Base-by-base conservation (phyloP, 2,797 vertebrate genomes). In the Heteromormyrus szaboi region DNA sequence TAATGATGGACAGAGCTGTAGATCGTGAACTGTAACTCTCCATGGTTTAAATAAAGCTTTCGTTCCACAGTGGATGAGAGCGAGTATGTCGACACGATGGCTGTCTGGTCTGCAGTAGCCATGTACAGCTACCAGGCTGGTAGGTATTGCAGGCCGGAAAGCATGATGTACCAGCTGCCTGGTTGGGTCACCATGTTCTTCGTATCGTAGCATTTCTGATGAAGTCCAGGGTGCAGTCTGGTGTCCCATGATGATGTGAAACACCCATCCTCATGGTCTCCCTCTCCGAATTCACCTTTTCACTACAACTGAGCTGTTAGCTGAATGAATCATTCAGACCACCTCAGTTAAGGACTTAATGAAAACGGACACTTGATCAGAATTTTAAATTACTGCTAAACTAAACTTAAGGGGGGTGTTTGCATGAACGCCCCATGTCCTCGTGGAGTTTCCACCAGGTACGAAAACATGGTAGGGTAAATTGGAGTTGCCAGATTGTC, bases 101-200 rank as follows among this genome's bases (percentile, higher is more conserved):
- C 4, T 0, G 93, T 94, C 37, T 33, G 91, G 81, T 94, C 90
- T 0, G 98, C 97, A 0, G 41, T 93, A 33, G 98, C 98, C 2
- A 92, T 99, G 89, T 99, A 99, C 0, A 97, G 98, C 93, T 99
- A 99, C 89, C 93, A 97, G 91, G 98, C 97, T 96, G 98, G 98
- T 99, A 92, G 19, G 96, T 94, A 12, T 79, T 12, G 50, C 56
- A 37, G n/a, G 46, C 83, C 72, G 9, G 3, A 0, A 87, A 85
- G 22, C 1, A 1, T 1, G 22, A 76, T 76, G 12, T n/a, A 37
- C 41, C 41, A 46, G 76, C 76, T 7, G 76, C 19, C 8, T 19
- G 48, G 53, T 41, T 37, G 3, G n/a, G 29, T 29, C 2, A 6
- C 90, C 79, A 86, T 12, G 88, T 48, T 1, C 0, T 88, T 29